Evolutionary conservation across 2,888 invertebrate genomes (phyloP).

Genomic region (Melipona bicolor): DNA sequence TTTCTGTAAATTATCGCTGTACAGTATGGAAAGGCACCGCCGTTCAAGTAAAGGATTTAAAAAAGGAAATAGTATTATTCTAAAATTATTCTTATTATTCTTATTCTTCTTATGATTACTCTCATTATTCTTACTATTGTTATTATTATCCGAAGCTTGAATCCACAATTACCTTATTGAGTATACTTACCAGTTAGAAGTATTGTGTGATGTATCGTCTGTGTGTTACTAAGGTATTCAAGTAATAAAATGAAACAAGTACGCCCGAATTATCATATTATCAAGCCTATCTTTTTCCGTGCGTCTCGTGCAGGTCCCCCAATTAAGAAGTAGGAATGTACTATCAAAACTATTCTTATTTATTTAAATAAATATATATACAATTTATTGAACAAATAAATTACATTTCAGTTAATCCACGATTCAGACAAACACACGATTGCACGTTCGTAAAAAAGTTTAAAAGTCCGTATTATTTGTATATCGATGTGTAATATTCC

Average conservation of each 20-base stretch:
- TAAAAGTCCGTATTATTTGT: conserved; percentile 86
- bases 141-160: conserved; percentile 76
- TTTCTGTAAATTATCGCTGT: conserved; percentile 77
- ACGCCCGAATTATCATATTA: conserved; percentile 56
- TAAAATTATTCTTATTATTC: conserved; percentile 74
- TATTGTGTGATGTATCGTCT: conserved; percentile 82
- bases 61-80: conserved; percentile 72
- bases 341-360: conserved; percentile 73
- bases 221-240: conserved; percentile 79
- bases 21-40: conserved; percentile 69
- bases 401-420: conserved; percentile 44
- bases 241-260: conserved; percentile 78
- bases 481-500: conserved; percentile 95
- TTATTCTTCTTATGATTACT: conserved; percentile 68
- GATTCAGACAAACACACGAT: conserved; percentile 29
- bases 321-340: conserved; percentile 28
- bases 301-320: conserved; percentile 28
- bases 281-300: conserved; percentile 20
- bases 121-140: conserved; percentile 70
- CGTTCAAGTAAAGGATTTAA: conserved; percentile 60
- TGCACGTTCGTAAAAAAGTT: not conserved
- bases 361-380: conserved; percentile 75
- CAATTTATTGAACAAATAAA: conserved; percentile 57
- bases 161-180: conserved; percentile 76
- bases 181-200: conserved; percentile 78